Base-by-base conservation (phyloP, 2,797 vertebrate genomes). In the Merluccius polli region DNA sequence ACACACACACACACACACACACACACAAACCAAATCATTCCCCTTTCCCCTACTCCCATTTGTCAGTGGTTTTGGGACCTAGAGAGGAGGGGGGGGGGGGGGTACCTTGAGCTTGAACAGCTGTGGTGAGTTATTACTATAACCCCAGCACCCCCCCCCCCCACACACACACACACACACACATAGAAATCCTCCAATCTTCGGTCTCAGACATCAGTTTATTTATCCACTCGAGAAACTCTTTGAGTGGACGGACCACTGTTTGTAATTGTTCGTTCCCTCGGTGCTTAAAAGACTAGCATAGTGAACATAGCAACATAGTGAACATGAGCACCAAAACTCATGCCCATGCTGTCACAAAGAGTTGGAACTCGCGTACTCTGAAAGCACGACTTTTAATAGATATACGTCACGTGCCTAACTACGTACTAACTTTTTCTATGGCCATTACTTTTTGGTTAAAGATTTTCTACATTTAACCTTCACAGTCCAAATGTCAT, bases 121-220 rank as follows among this genome's bases (percentile, higher is more conserved):
- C 90, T 92, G 91, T 83, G 89, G 75, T 71, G 67, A 87, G 81
- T 92, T 90, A 88, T 32, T 71, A 41, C 82, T 18, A 4, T 70
- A 6, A 70, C 84, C 83, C 73, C 31, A 79, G 36, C 79, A 77
- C 72, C 15, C 70, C 21, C 41, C 27, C n/a, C 75, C 33, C 41
- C 79, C 76, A 44, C 67, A 5, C 8, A 68, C 73, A 73, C 71
- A 38, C 79, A 33, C 21, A 16, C 76, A 38, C 69, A 4, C 10
- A 68, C 75, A n/a, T n/a, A n/a, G n/a, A 74, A 70, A 41, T 79
- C 38, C 73, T 77, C 86, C 90, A 84, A 32, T 87, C 63, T 71
- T 83, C 73, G 27, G 75, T 77, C 78, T 79, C 73, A 83, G 75
- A 84, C 71, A 0, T 70, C 48, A 71, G 85, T 88, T 90, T 91